phyloP scores from a whole-genome alignment of 2,888 invertebrate genomes.

The Marronus borbonicus region DNA sequence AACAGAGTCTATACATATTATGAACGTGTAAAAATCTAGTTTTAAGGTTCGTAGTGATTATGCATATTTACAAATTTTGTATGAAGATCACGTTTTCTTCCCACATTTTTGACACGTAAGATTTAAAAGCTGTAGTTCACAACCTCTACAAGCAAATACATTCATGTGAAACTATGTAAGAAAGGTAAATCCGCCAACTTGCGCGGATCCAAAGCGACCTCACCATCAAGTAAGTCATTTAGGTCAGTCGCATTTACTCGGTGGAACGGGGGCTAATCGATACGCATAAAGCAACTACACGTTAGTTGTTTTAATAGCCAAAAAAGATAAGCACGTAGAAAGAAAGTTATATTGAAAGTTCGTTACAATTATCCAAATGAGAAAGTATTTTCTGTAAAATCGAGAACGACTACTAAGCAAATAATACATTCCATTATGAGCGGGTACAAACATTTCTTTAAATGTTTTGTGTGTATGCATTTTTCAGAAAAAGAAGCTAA shows the following conservation, averaged over 20 bases:
- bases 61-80: too few relatives aligned
- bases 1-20: too few relatives aligned
- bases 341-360: conserved; percentile 26
- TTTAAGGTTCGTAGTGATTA: too few relatives aligned
- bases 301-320: conserved; percentile 11
- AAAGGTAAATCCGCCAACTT: conserved; percentile 22
- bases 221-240: conserved; percentile 34
- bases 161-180: conserved; percentile 3
- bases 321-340: conserved; percentile 20
- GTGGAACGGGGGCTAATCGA: conserved; percentile 32
- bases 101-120: too few relatives aligned
- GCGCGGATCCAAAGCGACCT: conserved; percentile 12
- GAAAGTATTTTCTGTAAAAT: conserved; percentile 33
- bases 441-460: neutral
- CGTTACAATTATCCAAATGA: conserved; percentile 19
- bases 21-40: too few relatives aligned
- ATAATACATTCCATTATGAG: neutral
- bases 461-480: neutral
- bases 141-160: too few relatives aligned
- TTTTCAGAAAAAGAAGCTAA: neutral
- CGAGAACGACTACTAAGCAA: conserved; percentile 15
- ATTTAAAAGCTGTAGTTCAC: too few relatives aligned
- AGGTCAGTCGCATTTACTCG: conserved; percentile 37
- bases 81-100: too few relatives aligned
- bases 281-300: conserved; percentile 30